phyloP scores from a whole-genome alignment of 2,113 vertebrate genomes.

The Nothobranchius kuhntae region DNA sequence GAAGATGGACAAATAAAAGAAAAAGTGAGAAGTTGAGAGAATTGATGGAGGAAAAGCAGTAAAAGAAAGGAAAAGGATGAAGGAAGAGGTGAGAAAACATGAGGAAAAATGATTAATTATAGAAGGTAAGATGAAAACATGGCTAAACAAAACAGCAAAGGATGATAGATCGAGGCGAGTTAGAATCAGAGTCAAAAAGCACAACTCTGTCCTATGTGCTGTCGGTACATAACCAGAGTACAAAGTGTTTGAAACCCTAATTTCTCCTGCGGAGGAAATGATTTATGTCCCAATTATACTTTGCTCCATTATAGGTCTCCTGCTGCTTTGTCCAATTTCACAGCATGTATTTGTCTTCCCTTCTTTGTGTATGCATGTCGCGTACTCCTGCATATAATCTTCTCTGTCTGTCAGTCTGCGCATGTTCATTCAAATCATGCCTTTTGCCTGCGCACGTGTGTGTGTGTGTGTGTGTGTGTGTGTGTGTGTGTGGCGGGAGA shows the following conservation, averaged over 20 bases:
- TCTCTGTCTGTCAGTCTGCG: conserved; percentile 20
- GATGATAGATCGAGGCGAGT: background rate
- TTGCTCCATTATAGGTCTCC: conserved; percentile 21
- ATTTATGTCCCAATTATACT: conserved; percentile 45
- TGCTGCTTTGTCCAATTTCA: conserved; percentile 19
- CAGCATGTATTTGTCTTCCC: conserved; percentile 20
- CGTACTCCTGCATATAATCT: conserved; percentile 2
- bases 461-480: background rate
- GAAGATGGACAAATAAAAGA: background rate
- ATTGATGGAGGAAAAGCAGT: background rate
- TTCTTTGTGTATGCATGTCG: conserved; percentile 22
- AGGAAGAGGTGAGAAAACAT: background rate
- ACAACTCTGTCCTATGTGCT: background rate
- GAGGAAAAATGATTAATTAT: background rate
- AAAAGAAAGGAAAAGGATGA: background rate
- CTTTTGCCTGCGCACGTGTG: background rate
- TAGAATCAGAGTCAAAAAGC: background rate
- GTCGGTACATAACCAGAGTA: conserved; percentile 1
- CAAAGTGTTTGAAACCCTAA: conserved; percentile 16
- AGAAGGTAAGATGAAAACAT: background rate
- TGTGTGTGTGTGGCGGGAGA: background rate
- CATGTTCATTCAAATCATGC: conserved; percentile 27
- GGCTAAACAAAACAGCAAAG: conserved; percentile 2
- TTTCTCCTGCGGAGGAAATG: conserved; percentile 31
- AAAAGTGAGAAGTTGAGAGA: background rate